phyloP scores from a whole-genome alignment of 2,113 vertebrate genomes.

The Amblyornis subalaris region DNA sequence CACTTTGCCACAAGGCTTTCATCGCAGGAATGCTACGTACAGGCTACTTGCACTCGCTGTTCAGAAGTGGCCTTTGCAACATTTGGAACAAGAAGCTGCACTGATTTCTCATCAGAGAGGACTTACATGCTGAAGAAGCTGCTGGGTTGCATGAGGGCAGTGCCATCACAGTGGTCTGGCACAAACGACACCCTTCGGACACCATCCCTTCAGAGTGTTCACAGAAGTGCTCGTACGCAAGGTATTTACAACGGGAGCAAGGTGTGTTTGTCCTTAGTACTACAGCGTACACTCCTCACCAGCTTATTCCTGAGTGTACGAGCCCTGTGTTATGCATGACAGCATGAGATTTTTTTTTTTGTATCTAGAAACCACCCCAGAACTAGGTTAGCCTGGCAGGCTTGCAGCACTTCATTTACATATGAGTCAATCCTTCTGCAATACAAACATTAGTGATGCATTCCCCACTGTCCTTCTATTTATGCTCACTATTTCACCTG shows the following conservation, averaged over 20 bases:
- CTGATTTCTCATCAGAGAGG: background rate
- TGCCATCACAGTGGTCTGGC: background rate
- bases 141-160: background rate
- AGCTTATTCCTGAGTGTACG: background rate
- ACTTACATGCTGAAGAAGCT: background rate
- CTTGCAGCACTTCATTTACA: slow-evolving; percentile 54
- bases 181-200: background rate
- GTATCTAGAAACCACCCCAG: slow-evolving; percentile 45
- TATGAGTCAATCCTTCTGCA: slow-evolving; percentile 64
- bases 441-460: slow-evolving; percentile 56
- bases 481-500: slow-evolving; percentile 63
- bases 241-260: background rate
- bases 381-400: slow-evolving; percentile 55
- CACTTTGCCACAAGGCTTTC: background rate
- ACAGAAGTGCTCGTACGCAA: fast-evolving
- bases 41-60: fast-evolving
- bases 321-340: background rate
- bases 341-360: background rate
- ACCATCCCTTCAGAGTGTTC: fast-evolving
- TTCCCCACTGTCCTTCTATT: slow-evolving; percentile 63
- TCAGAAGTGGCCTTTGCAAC: background rate
- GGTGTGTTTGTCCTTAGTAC: background rate
- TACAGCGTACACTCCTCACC: background rate
- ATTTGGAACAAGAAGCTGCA: background rate
- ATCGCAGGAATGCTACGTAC: background rate